Evolutionary conservation across 2,113 vertebrate genomes (phyloP).

Genomic region (Enhydra lutris): DNA sequence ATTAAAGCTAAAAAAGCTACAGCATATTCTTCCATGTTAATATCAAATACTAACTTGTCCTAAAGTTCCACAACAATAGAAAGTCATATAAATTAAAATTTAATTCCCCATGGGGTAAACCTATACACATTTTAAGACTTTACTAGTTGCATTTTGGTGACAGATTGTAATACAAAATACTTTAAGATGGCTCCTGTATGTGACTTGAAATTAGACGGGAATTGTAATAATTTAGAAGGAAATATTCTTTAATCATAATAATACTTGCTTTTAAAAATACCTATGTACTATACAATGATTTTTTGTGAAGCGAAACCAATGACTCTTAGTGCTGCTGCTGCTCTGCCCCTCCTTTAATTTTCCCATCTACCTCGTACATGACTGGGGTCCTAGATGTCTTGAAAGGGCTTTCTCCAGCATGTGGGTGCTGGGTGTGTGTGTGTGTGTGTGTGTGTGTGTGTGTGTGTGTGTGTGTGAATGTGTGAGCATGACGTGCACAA

Average conservation of each 20-base stretch:
- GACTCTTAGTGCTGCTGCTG: neutral
- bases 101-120: conserved; percentile 16
- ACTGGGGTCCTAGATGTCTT: neutral
- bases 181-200: conserved; percentile 53
- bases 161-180: conserved; percentile 58
- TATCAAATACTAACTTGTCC: conserved; percentile 12
- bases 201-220: conserved; percentile 53
- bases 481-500: neutral
- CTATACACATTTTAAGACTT: conserved; percentile 62
- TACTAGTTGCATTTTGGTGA: conserved; percentile 63
- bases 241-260: neutral
- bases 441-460: neutral
- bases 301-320: neutral
- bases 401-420: neutral
- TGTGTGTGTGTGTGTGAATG: neutral
- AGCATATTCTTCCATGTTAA: conserved; percentile 42
- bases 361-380: neutral
- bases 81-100: neutral
- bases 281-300: neutral
- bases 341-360: neutral
- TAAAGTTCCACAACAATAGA: neutral
- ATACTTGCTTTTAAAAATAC: conserved; percentile 1
- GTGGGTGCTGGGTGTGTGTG: neutral
- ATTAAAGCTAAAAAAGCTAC: conserved; percentile 28
- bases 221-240: conserved; percentile 8